These are phyloP conservation scores for Drosophila buzzatii DNA, from an alignment of 2,888 invertebrate genomes.

Conservation along the genomic window DNA sequence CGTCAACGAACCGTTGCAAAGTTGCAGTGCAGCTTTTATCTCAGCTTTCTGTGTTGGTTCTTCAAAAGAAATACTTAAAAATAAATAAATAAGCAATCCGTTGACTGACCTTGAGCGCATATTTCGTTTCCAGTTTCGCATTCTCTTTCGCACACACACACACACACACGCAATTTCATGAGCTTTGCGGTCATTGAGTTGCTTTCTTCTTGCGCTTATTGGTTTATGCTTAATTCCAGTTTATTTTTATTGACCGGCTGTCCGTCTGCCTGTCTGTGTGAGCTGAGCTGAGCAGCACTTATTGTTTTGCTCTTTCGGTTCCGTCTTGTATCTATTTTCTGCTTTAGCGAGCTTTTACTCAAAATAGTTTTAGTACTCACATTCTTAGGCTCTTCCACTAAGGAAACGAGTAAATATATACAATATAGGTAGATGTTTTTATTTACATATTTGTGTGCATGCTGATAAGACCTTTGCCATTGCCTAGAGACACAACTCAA, in stretches of 20 bases:
- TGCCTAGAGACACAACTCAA: slow-evolving; percentile 13
- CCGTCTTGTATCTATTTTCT: slow-evolving; percentile 24
- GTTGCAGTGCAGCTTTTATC: slow-evolving; percentile 62
- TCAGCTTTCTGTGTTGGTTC: slow-evolving; percentile 36
- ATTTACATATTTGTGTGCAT: not conserved
- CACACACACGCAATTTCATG: slow-evolving; percentile 16
- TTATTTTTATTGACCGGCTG: slow-evolving; percentile 67
- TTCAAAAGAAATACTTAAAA: slow-evolving; percentile 45
- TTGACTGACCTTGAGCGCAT: slow-evolving; percentile 82
- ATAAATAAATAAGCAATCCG: slow-evolving; percentile 61
- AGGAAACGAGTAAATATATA: slow-evolving; percentile 18
- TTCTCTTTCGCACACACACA: slow-evolving; percentile 33
- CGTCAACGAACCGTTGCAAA: slow-evolving; percentile 41
- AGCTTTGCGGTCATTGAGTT: slow-evolving; percentile 45
- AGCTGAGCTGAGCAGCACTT: slow-evolving; percentile 32
- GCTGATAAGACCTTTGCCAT: slow-evolving; percentile 57
- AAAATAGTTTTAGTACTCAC: not conserved
- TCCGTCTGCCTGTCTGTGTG: slow-evolving; percentile 10
- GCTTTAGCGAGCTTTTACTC: slow-evolving; percentile 16
- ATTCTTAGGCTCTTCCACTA: not conserved
- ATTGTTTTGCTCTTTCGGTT: slow-evolving; percentile 23
- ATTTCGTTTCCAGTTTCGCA: slow-evolving; percentile 72
- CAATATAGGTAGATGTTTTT: not conserved
- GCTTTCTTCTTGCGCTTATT: slow-evolving; percentile 68
- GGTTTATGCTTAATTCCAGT: slow-evolving; percentile 78